A percentile compares a stretch with the other conserved stretches of the same genome.
phyloP scores from a whole-genome alignment of 2,888 invertebrate species.

The Agrotis puta region DNA sequence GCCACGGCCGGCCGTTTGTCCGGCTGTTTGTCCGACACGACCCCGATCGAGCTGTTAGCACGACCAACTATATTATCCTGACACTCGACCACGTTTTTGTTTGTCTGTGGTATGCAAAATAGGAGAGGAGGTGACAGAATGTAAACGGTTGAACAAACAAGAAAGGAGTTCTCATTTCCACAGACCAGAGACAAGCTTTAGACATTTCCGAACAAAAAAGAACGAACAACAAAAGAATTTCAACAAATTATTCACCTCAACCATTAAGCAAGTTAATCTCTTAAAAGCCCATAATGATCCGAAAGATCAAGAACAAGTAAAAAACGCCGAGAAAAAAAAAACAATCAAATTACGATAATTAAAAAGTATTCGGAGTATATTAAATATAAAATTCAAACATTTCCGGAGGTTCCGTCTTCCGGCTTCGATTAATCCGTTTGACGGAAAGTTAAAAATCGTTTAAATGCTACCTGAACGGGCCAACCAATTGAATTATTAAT shows the following conservation, averaged over 20 bases:
- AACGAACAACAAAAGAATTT: conserved; percentile 16
- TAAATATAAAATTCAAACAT: conserved; percentile 69
- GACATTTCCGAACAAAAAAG: neutral
- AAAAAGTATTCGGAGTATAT: conserved; percentile 68
- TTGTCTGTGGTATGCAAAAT: conserved; percentile 52
- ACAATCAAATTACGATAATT: conserved; percentile 68
- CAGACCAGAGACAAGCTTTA: neutral
- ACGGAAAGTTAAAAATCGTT: conserved; percentile 90
- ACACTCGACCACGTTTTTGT: conserved; percentile 52
- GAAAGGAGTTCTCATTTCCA: conserved; percentile 2
- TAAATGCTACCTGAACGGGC: conserved; percentile 88
- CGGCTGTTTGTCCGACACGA: conserved; percentile 69
- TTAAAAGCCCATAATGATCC: conserved; percentile 57
- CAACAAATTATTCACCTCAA: conserved; percentile 39
- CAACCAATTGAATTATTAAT: conserved; percentile 91
- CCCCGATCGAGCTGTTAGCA: conserved; percentile 74
- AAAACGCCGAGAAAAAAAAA: conserved; percentile 47
- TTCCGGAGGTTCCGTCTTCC: conserved; percentile 53
- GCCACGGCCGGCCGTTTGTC: conserved; percentile 72
- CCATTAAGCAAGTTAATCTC: conserved; percentile 54
- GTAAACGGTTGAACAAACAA: conserved; percentile 13
- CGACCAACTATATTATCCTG: conserved; percentile 64
- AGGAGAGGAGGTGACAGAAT: conserved; percentile 29
- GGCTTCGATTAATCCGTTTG: conserved; percentile 87
- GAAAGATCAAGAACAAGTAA: conserved; percentile 60